Conservation (phyloP, 2,113 vertebrate species). For the Spea multiplicata region DNA sequence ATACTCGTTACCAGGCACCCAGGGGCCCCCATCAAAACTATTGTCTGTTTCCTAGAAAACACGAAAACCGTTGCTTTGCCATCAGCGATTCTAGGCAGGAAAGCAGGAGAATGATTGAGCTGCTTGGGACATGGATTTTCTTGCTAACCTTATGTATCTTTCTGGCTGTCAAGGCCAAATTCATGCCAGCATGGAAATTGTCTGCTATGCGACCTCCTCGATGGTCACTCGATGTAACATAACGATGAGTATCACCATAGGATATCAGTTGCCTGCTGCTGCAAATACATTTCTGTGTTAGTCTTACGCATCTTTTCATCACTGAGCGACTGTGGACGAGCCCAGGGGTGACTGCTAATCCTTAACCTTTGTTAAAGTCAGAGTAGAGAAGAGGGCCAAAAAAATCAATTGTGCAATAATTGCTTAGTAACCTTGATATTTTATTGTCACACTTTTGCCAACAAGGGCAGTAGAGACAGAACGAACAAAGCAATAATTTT, state of each 20-base stretch:
- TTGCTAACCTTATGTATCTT: not conserved
- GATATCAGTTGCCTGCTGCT: not conserved
- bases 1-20: not conserved
- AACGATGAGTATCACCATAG: not conserved
- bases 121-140: not conserved
- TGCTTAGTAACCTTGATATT: conserved; percentile 16
- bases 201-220: not conserved
- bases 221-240: too few relatives aligned
- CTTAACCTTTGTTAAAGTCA: conserved; percentile 30
- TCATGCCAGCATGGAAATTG: not conserved
- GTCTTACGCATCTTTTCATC: not conserved
- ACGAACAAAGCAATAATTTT: conserved; percentile 22
- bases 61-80: not conserved
- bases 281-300: not conserved
- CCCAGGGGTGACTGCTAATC: conserved; percentile 15
- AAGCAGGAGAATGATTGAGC: not conserved
- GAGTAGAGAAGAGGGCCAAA: conserved; percentile 10
- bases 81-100: not conserved
- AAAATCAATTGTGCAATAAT: conserved; percentile 39
- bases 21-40: not conserved
- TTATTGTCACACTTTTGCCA: conserved; percentile 26
- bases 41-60: not conserved
- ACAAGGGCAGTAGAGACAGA: conserved; percentile 13
- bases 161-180: not conserved
- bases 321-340: not conserved